These are phyloP conservation scores for Zaprionus lineosus DNA, from an alignment of 2,888 invertebrate genomes.

Conservation along the genomic window DNA sequence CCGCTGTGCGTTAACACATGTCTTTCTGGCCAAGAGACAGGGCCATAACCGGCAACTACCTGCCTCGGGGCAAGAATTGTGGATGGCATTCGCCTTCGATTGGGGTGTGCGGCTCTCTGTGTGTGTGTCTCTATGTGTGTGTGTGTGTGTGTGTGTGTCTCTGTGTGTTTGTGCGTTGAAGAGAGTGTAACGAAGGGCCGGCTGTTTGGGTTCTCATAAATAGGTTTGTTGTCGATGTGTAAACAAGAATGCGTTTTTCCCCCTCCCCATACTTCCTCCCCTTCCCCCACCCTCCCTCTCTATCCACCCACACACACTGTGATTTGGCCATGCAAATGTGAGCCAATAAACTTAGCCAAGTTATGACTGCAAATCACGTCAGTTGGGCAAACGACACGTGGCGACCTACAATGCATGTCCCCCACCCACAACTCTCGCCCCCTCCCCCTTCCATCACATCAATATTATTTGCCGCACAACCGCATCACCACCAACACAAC, in stretches of 20 bases:
- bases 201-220: slow-evolving; percentile 36
- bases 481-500: too few relatives aligned
- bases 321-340: slow-evolving; percentile 62
- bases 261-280: neutral
- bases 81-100: slow-evolving; percentile 24
- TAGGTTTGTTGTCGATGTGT: slow-evolving; percentile 68
- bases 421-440: neutral
- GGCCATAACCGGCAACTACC: slow-evolving; percentile 29
- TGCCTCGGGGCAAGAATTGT: slow-evolving; percentile 35
- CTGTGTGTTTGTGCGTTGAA: slow-evolving; percentile 1
- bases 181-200: slow-evolving; percentile 9
- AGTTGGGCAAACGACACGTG: slow-evolving; percentile 55
- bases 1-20: slow-evolving; percentile 36
- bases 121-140: neutral
- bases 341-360: slow-evolving; percentile 61
- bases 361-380: slow-evolving; percentile 73
- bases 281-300: neutral
- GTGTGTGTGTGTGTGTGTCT: slow-evolving; percentile 1
- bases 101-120: neutral
- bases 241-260: slow-evolving; percentile 55
- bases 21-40: slow-evolving; percentile 17
- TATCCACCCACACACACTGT: too few relatives aligned
- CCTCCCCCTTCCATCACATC: neutral
- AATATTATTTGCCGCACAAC: too few relatives aligned
- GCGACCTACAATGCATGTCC: slow-evolving; percentile 53